Base-by-base conservation (phyloP, 2,113 vertebrate species). In the Orientallactaga bullata region DNA sequence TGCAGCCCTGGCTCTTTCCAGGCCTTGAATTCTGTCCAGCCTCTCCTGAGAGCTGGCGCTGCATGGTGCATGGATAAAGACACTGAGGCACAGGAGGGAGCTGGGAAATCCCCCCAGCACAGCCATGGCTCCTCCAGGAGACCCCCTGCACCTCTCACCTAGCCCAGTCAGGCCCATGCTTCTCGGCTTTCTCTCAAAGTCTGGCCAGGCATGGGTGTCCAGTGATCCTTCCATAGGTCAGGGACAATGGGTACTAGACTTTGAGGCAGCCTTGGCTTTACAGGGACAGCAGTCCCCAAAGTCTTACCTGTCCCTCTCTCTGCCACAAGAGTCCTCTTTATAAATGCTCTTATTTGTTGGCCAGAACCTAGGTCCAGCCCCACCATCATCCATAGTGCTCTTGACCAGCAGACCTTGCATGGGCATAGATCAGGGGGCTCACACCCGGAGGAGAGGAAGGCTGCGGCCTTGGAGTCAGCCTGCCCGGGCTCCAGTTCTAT, bases 151-250 rank as follows among this genome's bases (percentile, higher is more conserved):
- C 12, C 81, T n/a, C 63, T 83, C 81, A 23, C 84, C 83, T 39
- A 2, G 16, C 68, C 23, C n/a, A 5, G 9, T 10, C 0, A 13
- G 32, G 28, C 47, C 16, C 77, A 17, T 2, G 0, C 37, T 61
- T 76, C 47, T 42, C 77, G 58, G 68, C 85, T 32, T 74, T 68
- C 21, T 28, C 26, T 65, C 2, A 2, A 42, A 47, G 55, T 69
- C 39, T 72, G 58, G 28, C 37, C 26, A 7, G 30, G 8, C n/a
- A 39, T 47, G 12, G 32, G 9, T 74, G 17, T 17, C 60, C 13
- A 1, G n/a, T 5, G 16, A 12, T 37, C 13, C 13, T 28, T 73
- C 11, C 2, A 37, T 55, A 73, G 17, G 26, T 51, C 77, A 51
- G 74, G 80, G 74, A 55, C 39, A 28, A 32, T 37, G 26, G n/a